phyloP scores from a whole-genome alignment of 1,140 invertebrate species.

The Cephus cinctus region DNA sequence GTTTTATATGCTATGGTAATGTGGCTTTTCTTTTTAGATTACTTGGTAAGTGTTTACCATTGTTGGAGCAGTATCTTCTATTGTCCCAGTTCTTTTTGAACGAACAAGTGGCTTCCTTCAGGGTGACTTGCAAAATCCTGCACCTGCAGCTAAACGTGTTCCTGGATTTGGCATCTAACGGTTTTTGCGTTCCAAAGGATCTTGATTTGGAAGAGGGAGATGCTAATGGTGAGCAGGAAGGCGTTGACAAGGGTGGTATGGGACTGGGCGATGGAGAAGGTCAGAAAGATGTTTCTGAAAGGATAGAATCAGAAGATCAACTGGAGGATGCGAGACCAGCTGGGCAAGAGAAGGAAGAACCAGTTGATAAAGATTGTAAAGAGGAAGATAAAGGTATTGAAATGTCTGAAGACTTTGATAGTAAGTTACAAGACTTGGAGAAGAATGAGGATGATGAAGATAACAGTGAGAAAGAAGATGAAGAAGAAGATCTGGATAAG shows the following conservation, averaged over 20 bases:
- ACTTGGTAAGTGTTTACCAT: conserved; percentile 56
- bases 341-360: conserved; percentile 68
- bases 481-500: conserved; percentile 81
- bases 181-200: conserved; percentile 91
- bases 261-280: conserved; percentile 93
- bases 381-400: conserved; percentile 94
- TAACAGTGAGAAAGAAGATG: conserved; percentile 62
- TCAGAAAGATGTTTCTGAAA: conserved; percentile 91
- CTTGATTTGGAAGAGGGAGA: conserved; percentile 67
- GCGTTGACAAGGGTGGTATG: conserved; percentile 61
- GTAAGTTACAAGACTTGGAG: conserved; percentile 80
- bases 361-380: conserved; percentile 78
- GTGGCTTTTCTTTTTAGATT: conserved; percentile 21
- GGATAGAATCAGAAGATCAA: conserved; percentile 92
- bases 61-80: conserved; percentile 77
- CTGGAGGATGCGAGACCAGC: conserved; percentile 82
- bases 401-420: conserved; percentile 92
- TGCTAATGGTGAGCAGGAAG: conserved; percentile 56
- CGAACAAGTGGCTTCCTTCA: conserved; percentile 72
- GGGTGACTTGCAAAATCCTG: conserved; percentile 78
- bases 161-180: conserved; percentile 81
- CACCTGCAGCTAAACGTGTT: conserved; percentile 84
- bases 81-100: conserved; percentile 78
- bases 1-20: neutral
- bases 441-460: conserved; percentile 66